phyloP scores from a whole-genome alignment of 2,888 invertebrate genomes.

The Nudaria mundana region DNA sequence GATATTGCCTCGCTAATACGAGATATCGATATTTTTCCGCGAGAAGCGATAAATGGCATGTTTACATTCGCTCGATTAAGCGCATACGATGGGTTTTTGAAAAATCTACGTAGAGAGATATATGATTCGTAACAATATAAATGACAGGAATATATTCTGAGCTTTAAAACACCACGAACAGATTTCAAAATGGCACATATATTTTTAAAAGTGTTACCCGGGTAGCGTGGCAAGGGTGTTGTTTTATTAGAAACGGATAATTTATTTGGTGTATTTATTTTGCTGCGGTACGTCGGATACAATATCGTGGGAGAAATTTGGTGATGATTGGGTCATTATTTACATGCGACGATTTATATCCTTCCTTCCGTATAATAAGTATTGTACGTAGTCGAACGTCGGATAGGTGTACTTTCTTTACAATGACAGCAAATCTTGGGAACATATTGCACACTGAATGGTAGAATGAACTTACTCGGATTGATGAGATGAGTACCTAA shows the following conservation, averaged over 20 bases:
- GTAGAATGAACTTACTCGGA: constrained; percentile 18
- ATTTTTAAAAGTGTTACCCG: constrained; percentile 17
- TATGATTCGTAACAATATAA: constrained; percentile 50
- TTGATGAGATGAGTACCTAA: no score
- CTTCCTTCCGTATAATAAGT: background rate
- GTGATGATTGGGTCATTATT: constrained; percentile 20
- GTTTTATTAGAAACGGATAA: constrained; percentile 78
- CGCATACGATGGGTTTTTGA: constrained; percentile 64
- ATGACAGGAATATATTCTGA: constrained; percentile 22
- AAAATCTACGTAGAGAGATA: constrained; percentile 59
- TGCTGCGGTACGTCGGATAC: constrained; percentile 58
- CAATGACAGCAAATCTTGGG: background rate
- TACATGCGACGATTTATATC: constrained; percentile 11
- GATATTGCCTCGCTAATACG: constrained; percentile 54
- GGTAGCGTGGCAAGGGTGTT: constrained; percentile 60
- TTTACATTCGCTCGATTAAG: constrained; percentile 78
- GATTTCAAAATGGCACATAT: constrained; percentile 32
- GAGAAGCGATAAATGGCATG: constrained; percentile 71
- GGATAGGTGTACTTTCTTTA: background rate
- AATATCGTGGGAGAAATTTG: constrained; percentile 63
- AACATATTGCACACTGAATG: constrained; percentile 14
- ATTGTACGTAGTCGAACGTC: background rate
- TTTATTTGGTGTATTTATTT: constrained; percentile 77
- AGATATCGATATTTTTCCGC: constrained; percentile 64
- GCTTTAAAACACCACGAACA: constrained; percentile 29